A percentile compares a stretch with the other conserved stretches of the same genome.
Conservation (phyloP, 2,113 vertebrate genomes). For the Vidua macroura region DNA sequence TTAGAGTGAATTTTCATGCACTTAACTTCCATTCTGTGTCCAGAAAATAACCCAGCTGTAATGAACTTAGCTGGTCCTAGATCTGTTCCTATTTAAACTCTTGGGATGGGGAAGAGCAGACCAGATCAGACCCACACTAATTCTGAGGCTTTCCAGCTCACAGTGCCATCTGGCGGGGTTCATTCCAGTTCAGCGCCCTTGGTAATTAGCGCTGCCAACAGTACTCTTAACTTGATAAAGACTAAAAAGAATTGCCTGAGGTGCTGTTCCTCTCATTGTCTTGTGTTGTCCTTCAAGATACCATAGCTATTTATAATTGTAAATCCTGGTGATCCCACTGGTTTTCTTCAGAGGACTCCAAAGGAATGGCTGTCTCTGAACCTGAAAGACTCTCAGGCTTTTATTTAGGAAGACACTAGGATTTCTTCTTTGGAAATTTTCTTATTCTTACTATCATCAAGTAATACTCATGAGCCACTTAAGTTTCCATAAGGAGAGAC, state of each 20-base stretch:
- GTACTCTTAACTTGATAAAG: constrained; percentile 4
- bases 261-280: neutral
- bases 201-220: constrained; percentile 11
- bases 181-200: constrained; percentile 54
- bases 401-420: neutral
- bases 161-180: constrained; percentile 61
- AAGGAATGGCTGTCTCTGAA: neutral
- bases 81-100: constrained; percentile 48
- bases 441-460: neutral
- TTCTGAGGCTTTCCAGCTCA: constrained; percentile 55
- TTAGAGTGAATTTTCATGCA: neutral
- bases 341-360: neutral
- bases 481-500: neutral
- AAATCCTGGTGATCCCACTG: neutral
- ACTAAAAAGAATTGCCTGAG: neutral
- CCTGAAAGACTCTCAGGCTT: neutral
- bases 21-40: neutral
- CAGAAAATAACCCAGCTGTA: constrained; percentile 27
- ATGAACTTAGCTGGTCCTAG: constrained; percentile 44
- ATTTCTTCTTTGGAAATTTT: neutral
- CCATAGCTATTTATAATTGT: neutral
- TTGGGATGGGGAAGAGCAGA: neutral
- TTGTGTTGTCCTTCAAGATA: neutral
- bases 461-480: neutral
- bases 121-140: constrained; percentile 45